Base-by-base conservation (phyloP, 2,797 vertebrate species). In the Danio jaintianensis region DNA sequence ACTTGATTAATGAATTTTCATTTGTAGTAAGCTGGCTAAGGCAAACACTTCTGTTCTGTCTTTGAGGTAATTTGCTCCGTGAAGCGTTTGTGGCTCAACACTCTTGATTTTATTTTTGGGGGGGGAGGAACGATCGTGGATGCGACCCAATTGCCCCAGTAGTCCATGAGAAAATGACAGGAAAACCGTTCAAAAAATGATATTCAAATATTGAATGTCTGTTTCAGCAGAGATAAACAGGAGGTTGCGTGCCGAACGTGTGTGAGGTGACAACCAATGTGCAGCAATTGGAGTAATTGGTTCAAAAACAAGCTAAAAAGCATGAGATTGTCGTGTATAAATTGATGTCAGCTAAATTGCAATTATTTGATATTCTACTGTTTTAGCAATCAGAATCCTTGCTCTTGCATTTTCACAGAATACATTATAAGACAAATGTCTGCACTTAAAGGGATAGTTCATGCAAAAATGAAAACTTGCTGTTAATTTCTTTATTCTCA, bases 61-160 rank as follows among this genome's bases (percentile, higher is more conserved):
- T 61, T 59, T 68, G 47, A 79, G 66, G 67, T n/a, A 59, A 52
- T 61, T 62, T 79, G 36, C 38, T 55, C 12, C 15, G 12, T 53
- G 47, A 53, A 52, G 38, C 20, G 0, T 62, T 62, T 53, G 70
- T 38, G 47, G 29, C 38, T 72, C 38, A 43, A 22, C 13, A n/a
- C 71, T 56, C 20, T 13, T 64, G 22, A 56, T 78, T 84, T 80
- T 77, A 67, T 82, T 72, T 64, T 61, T 47, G 45, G 61, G 15
- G n/a, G 45, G 61, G 15, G n/a, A 0, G 48, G 7, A 74, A 75
- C 58, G 20, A 79, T 78, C 62, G 56, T 29, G 61, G 43, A 62
- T 59, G 20, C 48, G 22, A 74, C 70, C 74, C 70, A 69, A 38
- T 50, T 58, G 20, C 18, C 61, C 52, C 6, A 1, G 61, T 67